Evolutionary conservation across 2,113 vertebrate species (phyloP), one percentile per base, ranked within the genome.

Genomic region (Periophthalmus modestus): DNA sequence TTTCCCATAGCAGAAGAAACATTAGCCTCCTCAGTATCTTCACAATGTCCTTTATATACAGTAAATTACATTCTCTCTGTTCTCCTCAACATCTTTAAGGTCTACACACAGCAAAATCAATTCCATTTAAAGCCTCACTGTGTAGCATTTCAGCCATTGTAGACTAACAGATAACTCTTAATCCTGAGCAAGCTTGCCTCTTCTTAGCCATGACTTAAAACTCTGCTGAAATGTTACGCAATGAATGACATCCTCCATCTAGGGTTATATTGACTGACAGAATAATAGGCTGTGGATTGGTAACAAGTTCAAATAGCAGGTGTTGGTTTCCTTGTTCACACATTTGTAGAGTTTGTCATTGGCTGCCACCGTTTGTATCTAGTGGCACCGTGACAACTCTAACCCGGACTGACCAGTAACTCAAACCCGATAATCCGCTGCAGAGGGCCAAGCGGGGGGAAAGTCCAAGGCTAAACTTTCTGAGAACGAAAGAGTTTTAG

Each of bases 371-470:
- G 73, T 82, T 76, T 79, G 78, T 66, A 52, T 85, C 74, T 75
- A 52, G 71, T 73, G 48, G 73, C 74, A 63, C 67, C 62, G 43
- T 18, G 18, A 73, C 72, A 73, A 76, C 70, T 78, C 78, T 59
- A 52, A 66, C 65, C 61, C 48, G 72, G 74, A 68, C 72, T 68
- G 75, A 85, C 55, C 61, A 70, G 82, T 78, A 88, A 79, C 75
- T 79, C 79, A 79, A 88, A 66, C 81, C 82, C 58, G 71, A 78
- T 83, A 76, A 87, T 81, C 84, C 68, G 34, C 68, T 6, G 69
- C 58, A 61, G 34, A 34, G 24, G 59, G 15, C 24, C 57, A 7
- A 23, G 11, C 52, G 52, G 67, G 83, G 73, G 67, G 82, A 87
- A 85, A 83, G 79, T 82, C 68, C 52, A 55, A 3, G 67, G 71